A percentile compares a stretch with the other conserved stretches of the same genome.
phyloP scores from a whole-genome alignment of 2,797 vertebrate genomes.

The Phrynocephalus guinanensis region DNA sequence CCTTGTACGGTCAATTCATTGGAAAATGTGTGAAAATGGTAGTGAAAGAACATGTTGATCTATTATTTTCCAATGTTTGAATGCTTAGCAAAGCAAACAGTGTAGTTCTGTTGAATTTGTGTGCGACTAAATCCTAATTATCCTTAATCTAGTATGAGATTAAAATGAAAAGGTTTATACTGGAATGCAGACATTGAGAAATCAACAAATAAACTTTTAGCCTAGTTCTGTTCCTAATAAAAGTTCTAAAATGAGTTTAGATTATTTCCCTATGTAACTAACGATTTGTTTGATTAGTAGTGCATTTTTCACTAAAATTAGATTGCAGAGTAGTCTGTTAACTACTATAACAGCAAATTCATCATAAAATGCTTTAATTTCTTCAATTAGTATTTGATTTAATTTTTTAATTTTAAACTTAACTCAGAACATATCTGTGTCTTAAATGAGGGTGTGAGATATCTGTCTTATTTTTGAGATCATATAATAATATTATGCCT shows the following conservation, averaged over 20 bases:
- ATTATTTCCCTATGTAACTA: constrained; percentile 54
- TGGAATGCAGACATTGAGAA: constrained; percentile 41
- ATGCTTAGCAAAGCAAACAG: constrained; percentile 17
- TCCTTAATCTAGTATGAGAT: background rate
- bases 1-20: no score
- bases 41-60: constrained; percentile 4
- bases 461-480: constrained; percentile 33
- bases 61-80: constrained; percentile 22
- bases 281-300: constrained; percentile 51
- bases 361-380: constrained; percentile 15
- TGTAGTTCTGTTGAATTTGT: background rate
- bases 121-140: background rate
- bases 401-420: constrained; percentile 20
- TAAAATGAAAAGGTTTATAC: constrained; percentile 38
- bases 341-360: background rate
- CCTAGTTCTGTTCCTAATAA: constrained; percentile 34
- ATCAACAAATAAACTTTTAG: constrained; percentile 11
- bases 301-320: constrained; percentile 48
- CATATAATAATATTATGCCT: constrained; percentile 8
- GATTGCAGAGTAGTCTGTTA: constrained; percentile 44
- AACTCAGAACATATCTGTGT: background rate
- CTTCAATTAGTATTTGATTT: constrained; percentile 46
- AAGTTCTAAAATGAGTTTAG: constrained; percentile 58
- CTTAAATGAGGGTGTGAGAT: background rate
- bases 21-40: background rate